Conservation (phyloP, 2,113 vertebrate species). For the Atrichornis clamosus region DNA sequence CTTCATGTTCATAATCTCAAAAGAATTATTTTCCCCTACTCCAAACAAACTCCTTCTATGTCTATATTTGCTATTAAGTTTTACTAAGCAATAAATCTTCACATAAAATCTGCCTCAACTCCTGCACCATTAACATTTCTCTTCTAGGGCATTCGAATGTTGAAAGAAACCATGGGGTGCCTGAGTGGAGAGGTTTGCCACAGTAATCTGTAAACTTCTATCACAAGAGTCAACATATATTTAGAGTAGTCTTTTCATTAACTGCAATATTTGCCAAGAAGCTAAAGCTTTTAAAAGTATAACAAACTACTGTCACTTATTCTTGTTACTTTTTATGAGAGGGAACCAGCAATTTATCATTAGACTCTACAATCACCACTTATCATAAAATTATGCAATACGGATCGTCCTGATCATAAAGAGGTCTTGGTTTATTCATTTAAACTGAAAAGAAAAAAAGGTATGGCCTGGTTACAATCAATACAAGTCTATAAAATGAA, state of each 20-base stretch:
- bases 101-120: background rate
- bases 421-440: background rate
- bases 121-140: background rate
- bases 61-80: background rate
- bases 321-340: background rate
- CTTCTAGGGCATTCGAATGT: background rate
- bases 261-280: background rate
- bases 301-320: background rate
- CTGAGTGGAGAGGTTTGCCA: background rate
- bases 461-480: background rate
- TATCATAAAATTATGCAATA: background rate
- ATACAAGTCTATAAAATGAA: background rate
- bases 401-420: background rate
- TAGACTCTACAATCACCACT: background rate
- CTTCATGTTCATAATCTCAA: background rate
- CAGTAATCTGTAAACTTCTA: background rate
- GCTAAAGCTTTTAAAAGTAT: background rate
- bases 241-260: background rate
- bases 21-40: background rate
- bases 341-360: background rate
- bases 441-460: background rate
- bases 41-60: background rate
- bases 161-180: background rate
- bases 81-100: background rate
- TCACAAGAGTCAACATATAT: background rate